Percentiles rank a stretch among this genome's conserved stretches.
These are phyloP conservation scores for Odontocerum albicorne DNA, from an alignment of 2,888 invertebrate genomes.

Conservation along the genomic window DNA sequence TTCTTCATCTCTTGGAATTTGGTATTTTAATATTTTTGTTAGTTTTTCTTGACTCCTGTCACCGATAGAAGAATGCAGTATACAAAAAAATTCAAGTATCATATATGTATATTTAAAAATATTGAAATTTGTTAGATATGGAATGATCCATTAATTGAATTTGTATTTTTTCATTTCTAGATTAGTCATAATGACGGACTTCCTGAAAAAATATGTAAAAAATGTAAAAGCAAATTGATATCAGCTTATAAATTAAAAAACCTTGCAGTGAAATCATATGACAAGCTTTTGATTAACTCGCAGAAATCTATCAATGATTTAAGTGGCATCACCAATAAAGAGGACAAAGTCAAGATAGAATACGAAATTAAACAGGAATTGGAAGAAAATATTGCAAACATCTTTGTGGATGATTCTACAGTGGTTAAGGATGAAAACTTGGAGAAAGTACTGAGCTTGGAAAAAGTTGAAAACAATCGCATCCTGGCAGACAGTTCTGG, in stretches of 20 bases:
- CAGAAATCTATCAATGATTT: neutral
- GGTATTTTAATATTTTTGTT: no score
- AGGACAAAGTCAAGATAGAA: neutral
- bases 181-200: constrained; percentile 18
- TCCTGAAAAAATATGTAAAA: constrained; percentile 23
- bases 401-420: neutral
- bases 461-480: no score
- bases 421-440: neutral
- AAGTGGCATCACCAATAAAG: neutral
- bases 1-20: no score
- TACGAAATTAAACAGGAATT: neutral
- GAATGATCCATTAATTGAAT: no score
- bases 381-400: neutral
- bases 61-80: no score
- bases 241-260: constrained; percentile 24
- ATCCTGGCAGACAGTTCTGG: no score
- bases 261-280: constrained; percentile 20
- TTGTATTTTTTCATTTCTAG: constrained; percentile 21
- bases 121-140: no score
- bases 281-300: neutral
- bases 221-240: constrained; percentile 8
- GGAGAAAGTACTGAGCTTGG: neutral
- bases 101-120: no score
- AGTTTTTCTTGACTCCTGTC: no score
- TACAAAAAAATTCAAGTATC: no score